phyloP scores from a whole-genome alignment of 2,113 vertebrate genomes.

The Bettongia penicillata region DNA sequence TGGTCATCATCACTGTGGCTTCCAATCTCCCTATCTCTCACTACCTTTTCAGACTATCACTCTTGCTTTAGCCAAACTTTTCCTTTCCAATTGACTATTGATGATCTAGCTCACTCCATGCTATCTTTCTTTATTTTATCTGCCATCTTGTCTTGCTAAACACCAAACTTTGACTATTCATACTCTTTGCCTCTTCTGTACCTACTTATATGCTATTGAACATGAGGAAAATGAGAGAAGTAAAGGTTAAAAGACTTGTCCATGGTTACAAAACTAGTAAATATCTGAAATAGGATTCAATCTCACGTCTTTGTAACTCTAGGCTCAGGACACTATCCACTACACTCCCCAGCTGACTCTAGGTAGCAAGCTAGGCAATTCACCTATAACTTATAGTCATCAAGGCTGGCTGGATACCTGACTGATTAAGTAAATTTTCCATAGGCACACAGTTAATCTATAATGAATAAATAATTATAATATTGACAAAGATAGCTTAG shows the following conservation, averaged over 20 bases:
- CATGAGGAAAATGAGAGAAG: not conserved
- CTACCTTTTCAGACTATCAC: not conserved
- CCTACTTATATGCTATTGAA: not conserved
- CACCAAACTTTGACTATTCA: no score
- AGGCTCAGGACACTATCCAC: not conserved
- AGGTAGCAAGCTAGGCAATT: not conserved
- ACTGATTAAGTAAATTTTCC: not conserved
- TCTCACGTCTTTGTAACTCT: not conserved
- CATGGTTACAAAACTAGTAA: not conserved
- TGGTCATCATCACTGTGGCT: not conserved
- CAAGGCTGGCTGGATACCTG: not conserved
- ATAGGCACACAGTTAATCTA: not conserved
- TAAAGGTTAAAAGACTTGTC: not conserved
- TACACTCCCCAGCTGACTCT: not conserved
- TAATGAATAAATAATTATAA: not conserved
- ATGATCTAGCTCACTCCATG: not conserved
- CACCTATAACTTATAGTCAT: not conserved
- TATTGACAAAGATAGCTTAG: not conserved
- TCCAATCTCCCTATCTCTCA: not conserved
- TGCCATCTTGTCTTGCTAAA: not conserved
- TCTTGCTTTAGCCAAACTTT: not conserved
- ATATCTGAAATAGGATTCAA: not conserved
- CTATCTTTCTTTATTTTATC: not conserved
- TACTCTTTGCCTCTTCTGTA: not conserved
- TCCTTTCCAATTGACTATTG: not conserved